Evolutionary conservation across 1,140 invertebrate genomes (phyloP).

Genomic region (Rhyacophila brunnea): DNA sequence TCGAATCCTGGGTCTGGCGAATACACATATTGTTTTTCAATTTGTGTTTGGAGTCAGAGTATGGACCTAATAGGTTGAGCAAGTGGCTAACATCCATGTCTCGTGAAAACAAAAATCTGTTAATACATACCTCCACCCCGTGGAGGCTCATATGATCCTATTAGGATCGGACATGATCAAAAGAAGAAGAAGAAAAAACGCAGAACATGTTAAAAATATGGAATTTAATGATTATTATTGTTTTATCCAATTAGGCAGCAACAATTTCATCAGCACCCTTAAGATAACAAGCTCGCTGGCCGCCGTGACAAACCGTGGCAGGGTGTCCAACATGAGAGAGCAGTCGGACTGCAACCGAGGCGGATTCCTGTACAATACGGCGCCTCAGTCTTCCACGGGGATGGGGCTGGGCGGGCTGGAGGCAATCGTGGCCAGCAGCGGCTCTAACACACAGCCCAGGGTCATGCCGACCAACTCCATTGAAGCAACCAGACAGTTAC

Average conservation of each 20-base stretch:
- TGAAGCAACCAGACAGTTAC: conserved; percentile 40
- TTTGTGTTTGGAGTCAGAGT: too few relatives aligned
- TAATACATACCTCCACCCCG: too few relatives aligned
- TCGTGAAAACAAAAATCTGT: too few relatives aligned
- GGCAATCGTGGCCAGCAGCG: conserved; percentile 5
- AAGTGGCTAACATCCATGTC: too few relatives aligned
- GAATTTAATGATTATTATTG: too few relatives aligned
- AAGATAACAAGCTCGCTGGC: conserved; percentile 34
- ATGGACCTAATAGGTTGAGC: too few relatives aligned
- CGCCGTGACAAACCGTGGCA: conserved; percentile 19
- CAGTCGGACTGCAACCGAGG: conserved; percentile 26
- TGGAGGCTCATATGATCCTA: too few relatives aligned
- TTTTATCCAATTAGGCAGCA: conserved; percentile 32
- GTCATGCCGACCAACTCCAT: conserved; percentile 38
- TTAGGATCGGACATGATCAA: too few relatives aligned
- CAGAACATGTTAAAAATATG: too few relatives aligned
- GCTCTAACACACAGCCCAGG: conserved; percentile 38
- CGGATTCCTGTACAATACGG: conserved; percentile 21
- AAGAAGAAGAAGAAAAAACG: too few relatives aligned
- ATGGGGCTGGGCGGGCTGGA: neutral
- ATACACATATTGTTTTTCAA: too few relatives aligned
- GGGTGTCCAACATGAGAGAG: conserved; percentile 26
- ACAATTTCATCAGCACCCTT: conserved; percentile 34
- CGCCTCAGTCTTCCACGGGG: conserved; percentile 5
- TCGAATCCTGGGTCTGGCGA: too few relatives aligned